phyloP scores from a whole-genome alignment of 2,113 vertebrate genomes.

The Oxygymnocypris stewartii region DNA sequence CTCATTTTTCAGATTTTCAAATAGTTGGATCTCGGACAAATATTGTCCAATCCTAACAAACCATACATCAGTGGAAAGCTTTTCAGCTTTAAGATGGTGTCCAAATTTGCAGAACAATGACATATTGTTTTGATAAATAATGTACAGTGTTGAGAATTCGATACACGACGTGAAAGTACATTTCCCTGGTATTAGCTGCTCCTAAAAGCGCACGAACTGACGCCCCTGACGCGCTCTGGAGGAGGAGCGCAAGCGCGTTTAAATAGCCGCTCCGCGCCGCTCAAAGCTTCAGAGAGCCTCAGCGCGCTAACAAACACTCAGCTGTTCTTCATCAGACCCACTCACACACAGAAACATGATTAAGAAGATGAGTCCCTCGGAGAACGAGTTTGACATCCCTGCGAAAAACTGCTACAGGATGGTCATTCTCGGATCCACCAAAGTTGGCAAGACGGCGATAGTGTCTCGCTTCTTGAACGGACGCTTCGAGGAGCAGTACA shows the following conservation, averaged over 20 bases:
- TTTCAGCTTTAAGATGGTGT: no score
- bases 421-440: slow-evolving; percentile 97
- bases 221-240: slow-evolving; percentile 60
- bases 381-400: slow-evolving; percentile 88
- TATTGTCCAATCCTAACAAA: no score
- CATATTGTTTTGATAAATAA: not conserved
- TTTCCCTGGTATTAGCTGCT: slow-evolving; percentile 41
- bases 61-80: no score
- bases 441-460: slow-evolving; percentile 97
- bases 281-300: not conserved
- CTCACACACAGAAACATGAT: slow-evolving; percentile 79
- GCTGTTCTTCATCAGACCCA: not conserved
- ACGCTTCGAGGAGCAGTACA: slow-evolving; percentile 95
- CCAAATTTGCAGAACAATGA: not conserved
- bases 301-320: not conserved
- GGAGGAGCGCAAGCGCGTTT: slow-evolving; percentile 47
- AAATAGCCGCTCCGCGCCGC: slow-evolving; percentile 49
- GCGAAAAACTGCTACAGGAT: slow-evolving; percentile 96
- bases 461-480: slow-evolving; percentile 94
- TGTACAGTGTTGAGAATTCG: not conserved
- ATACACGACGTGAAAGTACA: slow-evolving; percentile 20
- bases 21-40: no score
- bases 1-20: no score
- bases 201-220: slow-evolving; percentile 32
- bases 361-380: slow-evolving; percentile 91